phyloP scores from a whole-genome alignment of 1,140 invertebrate genomes.

The Drosophila orena region DNA sequence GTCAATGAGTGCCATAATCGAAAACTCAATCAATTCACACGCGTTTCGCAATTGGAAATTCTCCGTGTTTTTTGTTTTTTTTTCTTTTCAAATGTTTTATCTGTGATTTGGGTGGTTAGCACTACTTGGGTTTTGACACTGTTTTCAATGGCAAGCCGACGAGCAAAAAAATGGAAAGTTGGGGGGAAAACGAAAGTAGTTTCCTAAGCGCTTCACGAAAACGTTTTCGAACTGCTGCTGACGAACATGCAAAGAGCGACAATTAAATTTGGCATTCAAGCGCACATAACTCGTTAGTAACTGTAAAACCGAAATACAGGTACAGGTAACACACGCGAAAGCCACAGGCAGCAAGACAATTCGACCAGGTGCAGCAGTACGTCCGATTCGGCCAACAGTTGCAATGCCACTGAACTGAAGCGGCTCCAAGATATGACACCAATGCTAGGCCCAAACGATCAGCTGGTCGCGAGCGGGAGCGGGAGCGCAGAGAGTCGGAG shows the following conservation, averaged over 20 bases:
- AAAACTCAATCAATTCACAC: slow-evolving; percentile 23
- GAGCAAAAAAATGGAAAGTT: slow-evolving; percentile 41
- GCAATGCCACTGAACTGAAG: slow-evolving; percentile 55
- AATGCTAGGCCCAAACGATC: slow-evolving; percentile 35
- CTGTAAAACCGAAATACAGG: slow-evolving; percentile 63
- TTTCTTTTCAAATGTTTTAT: neutral
- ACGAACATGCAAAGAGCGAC: slow-evolving; percentile 48
- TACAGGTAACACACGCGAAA: slow-evolving; percentile 27
- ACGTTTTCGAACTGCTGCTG: slow-evolving; percentile 58
- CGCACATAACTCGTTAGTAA: slow-evolving; percentile 71
- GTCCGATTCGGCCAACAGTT: slow-evolving; percentile 45
- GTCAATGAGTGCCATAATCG: slow-evolving; percentile 67
- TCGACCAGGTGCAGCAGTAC: neutral
- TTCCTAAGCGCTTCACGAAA: slow-evolving; percentile 31
- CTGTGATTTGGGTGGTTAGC: slow-evolving; percentile 26
- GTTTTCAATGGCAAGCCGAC: slow-evolving; percentile 53
- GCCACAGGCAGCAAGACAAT: neutral
- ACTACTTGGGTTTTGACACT: slow-evolving; percentile 60
- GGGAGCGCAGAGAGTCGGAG: neutral
- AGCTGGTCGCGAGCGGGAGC: slow-evolving; percentile 52
- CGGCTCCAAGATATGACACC: slow-evolving; percentile 13
- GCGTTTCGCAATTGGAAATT: slow-evolving; percentile 32
- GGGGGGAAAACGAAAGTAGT: slow-evolving; percentile 69
- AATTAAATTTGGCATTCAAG: slow-evolving; percentile 83
- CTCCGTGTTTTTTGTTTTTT: neutral